phyloP scores from a whole-genome alignment of 2,888 invertebrate genomes.

The Synanthedon andrenaeformis region DNA sequence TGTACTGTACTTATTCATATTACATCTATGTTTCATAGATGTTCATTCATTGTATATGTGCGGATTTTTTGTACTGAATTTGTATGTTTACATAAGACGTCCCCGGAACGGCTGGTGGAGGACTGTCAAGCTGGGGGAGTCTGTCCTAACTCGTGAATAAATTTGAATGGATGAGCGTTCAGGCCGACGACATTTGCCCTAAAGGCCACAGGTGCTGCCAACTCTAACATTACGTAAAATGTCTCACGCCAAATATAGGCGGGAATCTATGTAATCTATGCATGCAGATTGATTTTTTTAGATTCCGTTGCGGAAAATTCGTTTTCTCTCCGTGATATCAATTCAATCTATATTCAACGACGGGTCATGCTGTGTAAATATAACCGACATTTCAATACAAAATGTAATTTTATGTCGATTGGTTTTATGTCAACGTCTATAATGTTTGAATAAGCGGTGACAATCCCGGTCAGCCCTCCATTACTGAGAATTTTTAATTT shows the following conservation, averaged over 20 bases:
- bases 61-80: conserved; percentile 1
- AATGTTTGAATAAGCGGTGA: too few species aligned
- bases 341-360: neutral
- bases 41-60: too few species aligned
- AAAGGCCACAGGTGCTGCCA: conserved; percentile 35
- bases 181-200: conserved; percentile 32
- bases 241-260: conserved; percentile 7
- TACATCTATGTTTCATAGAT: too few species aligned
- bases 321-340: neutral
- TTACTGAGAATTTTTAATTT: too few species aligned
- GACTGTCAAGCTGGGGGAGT: conserved; percentile 11
- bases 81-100: conserved; percentile 12
- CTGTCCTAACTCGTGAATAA: conserved; percentile 40
- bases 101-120: conserved; percentile 10
- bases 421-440: too few species aligned
- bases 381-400: too few species aligned
- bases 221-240: conserved; percentile 27
- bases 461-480: too few species aligned
- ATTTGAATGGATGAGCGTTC: conserved; percentile 45
- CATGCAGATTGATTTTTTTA: conserved; percentile 6
- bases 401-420: too few species aligned
- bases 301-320: conserved; percentile 3
- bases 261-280: conserved; percentile 9
- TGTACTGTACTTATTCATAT: too few species aligned
- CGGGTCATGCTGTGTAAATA: too few species aligned